Evolutionary conservation across 2,113 vertebrate genomes (phyloP).

Genomic region (Amphiprion ocellaris): DNA sequence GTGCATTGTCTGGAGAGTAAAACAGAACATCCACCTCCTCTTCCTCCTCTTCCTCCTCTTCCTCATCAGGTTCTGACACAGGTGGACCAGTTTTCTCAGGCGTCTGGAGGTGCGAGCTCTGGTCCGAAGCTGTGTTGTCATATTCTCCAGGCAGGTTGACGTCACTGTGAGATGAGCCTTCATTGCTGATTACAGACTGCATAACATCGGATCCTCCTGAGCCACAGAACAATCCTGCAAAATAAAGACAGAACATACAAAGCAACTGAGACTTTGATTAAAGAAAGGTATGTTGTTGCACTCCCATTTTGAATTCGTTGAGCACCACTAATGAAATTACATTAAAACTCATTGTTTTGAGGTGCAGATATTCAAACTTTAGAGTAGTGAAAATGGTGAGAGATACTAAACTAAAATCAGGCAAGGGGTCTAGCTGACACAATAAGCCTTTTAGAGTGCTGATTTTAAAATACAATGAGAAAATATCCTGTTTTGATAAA

Average conservation of each 20-base stretch:
- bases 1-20: conserved; percentile 51
- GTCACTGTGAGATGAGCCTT: background rate
- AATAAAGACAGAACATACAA: background rate
- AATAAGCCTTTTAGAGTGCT: too few relatives aligned
- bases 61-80: background rate
- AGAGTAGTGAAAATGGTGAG: too few relatives aligned
- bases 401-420: too few relatives aligned
- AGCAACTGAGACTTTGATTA: too few relatives aligned
- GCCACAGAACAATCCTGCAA: background rate
- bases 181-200: background rate
- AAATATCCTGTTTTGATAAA: too few relatives aligned
- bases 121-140: background rate
- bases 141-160: background rate
- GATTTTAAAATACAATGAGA: too few relatives aligned
- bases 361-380: too few relatives aligned
- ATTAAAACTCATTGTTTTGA: too few relatives aligned
- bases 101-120: background rate
- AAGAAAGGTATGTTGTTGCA: too few relatives aligned
- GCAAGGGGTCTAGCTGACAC: too few relatives aligned
- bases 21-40: conserved; percentile 75
- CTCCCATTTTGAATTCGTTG: too few relatives aligned
- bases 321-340: too few relatives aligned
- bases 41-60: conserved; percentile 70
- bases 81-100: background rate
- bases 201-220: rapidly evolving